phyloP scores from a whole-genome alignment of 1,140 invertebrate genomes.

The Aplysia californica region DNA sequence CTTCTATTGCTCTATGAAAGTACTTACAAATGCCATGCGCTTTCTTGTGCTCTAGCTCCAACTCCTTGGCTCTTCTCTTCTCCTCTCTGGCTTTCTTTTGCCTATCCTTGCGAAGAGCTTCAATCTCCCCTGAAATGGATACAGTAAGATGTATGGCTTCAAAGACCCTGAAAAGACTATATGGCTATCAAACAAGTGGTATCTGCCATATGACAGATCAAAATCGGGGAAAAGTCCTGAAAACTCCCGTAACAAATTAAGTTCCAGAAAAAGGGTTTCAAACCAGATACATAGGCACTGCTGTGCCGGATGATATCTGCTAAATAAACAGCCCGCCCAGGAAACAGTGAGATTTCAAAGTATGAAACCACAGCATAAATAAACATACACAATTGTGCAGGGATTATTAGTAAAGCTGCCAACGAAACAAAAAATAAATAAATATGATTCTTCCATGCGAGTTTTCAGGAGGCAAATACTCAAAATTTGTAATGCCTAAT shows the following conservation, averaged over 20 bases:
- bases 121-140: conserved; percentile 74
- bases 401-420: too few relatives aligned
- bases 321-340: too few relatives aligned
- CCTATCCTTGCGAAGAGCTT: conserved; percentile 74
- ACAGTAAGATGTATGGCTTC: conserved; percentile 2
- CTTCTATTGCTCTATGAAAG: not conserved
- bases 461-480: too few relatives aligned
- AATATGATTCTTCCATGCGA: too few relatives aligned
- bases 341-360: too few relatives aligned
- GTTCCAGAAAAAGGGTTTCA: not conserved
- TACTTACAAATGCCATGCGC: conserved; percentile 72
- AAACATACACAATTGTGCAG: too few relatives aligned
- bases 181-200: not conserved
- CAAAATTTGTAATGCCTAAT: too few relatives aligned
- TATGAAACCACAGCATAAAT: not conserved
- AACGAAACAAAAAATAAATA: too few relatives aligned
- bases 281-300: not conserved
- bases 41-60: conserved; percentile 78
- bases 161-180: conserved; percentile 6
- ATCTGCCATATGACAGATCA: not conserved
- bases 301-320: not conserved
- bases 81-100: conserved; percentile 77
- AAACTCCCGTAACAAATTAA: too few relatives aligned
- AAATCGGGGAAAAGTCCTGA: not conserved
- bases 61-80: conserved; percentile 76